Evolutionary conservation across 1,140 invertebrate genomes (phyloP).

Genomic region (Nomia melanderi): DNA sequence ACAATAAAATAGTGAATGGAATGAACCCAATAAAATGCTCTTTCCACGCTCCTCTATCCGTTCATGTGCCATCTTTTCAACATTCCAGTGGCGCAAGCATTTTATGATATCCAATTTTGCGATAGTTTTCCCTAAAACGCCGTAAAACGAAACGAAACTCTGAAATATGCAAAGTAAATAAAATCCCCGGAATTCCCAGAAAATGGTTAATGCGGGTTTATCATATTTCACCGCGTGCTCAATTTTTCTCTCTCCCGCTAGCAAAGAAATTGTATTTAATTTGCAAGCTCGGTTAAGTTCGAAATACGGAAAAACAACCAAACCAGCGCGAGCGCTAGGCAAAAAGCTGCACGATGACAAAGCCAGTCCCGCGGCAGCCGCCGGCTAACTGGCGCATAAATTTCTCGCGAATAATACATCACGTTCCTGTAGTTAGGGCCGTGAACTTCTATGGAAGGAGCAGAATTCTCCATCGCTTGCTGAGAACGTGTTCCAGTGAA

Average conservation of each 20-base stretch:
- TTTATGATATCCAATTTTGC: too few species aligned
- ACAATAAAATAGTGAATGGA: too few species aligned
- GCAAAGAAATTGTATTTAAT: constrained; percentile 35
- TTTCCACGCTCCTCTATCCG: too few species aligned
- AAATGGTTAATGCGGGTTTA: not conserved
- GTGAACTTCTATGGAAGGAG: constrained; percentile 58
- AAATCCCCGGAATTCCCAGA: not conserved
- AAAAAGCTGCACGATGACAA: constrained; percentile 28
- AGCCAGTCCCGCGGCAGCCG: constrained; percentile 30
- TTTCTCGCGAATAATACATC: constrained; percentile 60
- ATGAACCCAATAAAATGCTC: too few species aligned
- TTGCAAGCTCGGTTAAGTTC: constrained; percentile 19
- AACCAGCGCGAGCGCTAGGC: constrained; percentile 11
- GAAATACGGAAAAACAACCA: constrained; percentile 40
- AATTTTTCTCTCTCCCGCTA: not conserved
- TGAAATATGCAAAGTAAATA: too few species aligned
- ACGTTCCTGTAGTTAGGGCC: constrained; percentile 56
- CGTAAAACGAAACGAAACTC: too few species aligned
- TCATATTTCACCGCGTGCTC: not conserved
- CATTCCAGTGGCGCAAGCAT: too few species aligned
- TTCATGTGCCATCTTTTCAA: too few species aligned
- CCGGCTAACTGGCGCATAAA: constrained; percentile 54
- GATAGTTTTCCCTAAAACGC: too few species aligned
- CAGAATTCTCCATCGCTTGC: constrained; percentile 49
- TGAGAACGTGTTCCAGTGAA: constrained; percentile 50